These are phyloP conservation scores for Tetramorium parvispinum DNA, from an alignment of 1,140 invertebrate species.

Conservation along the genomic window DNA sequence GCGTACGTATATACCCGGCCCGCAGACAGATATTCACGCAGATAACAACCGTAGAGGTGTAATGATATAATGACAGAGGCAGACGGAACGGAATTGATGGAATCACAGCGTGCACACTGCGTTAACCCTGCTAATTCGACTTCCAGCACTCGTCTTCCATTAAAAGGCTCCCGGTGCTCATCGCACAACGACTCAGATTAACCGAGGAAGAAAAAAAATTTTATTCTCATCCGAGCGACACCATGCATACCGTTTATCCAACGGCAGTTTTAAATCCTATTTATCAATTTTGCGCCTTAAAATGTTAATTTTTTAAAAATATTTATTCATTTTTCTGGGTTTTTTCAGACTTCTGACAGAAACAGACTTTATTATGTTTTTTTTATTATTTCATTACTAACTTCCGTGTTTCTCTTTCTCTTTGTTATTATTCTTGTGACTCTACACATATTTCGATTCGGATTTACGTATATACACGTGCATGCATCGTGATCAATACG, in stretches of 20 bases:
- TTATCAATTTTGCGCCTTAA: background rate
- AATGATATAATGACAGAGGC: slow-evolving; percentile 82
- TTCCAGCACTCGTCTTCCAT: slow-evolving; percentile 68
- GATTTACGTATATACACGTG: slow-evolving; percentile 18
- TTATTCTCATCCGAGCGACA: background rate
- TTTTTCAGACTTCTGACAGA: background rate
- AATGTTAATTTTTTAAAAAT: background rate
- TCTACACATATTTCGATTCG: background rate
- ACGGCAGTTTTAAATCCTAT: background rate
- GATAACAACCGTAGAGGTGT: slow-evolving; percentile 72
- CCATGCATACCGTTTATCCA: background rate
- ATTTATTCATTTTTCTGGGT: background rate
- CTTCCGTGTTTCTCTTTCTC: background rate
- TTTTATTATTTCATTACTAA: background rate
- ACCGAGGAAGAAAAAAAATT: background rate
- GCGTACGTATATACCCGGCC: background rate
- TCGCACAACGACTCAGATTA: slow-evolving; percentile 31
- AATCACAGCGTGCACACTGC: slow-evolving; percentile 78
- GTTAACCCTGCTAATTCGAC: slow-evolving; percentile 78
- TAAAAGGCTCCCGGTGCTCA: slow-evolving; percentile 63
- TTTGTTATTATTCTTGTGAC: background rate
- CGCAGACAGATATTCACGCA: slow-evolving; percentile 67
- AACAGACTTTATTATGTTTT: background rate
- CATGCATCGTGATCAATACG: slow-evolving; percentile 32
- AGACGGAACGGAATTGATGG: slow-evolving; percentile 82